Evolutionary conservation across 2,797 vertebrate genomes (phyloP).

Genomic region (Enteromius radiatus): DNA sequence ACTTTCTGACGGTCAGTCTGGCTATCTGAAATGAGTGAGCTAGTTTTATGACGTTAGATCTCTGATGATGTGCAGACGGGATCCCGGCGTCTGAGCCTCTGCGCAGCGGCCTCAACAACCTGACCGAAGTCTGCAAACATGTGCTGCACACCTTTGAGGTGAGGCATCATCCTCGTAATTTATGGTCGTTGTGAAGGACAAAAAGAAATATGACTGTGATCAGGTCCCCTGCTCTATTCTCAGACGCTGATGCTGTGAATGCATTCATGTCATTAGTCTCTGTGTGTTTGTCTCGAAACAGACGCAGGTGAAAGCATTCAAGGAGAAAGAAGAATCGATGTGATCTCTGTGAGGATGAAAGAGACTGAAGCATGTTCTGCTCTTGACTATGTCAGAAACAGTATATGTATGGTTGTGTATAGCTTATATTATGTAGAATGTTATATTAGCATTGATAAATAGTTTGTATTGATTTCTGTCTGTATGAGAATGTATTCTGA

Average conservation of each 20-base stretch:
- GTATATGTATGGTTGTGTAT: too few species aligned
- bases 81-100: not conserved
- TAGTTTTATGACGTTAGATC: too few species aligned
- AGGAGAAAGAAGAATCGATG: slow-evolving; percentile 43
- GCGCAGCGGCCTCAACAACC: not conserved
- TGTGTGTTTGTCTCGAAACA: not conserved
- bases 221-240: not conserved
- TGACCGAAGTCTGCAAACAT: not conserved
- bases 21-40: too few species aligned
- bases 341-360: not conserved
- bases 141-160: not conserved
- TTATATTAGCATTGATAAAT: not conserved
- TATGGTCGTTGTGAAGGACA: too few species aligned
- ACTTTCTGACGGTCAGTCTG: too few species aligned
- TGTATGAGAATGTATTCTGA: not conserved
- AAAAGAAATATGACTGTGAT: too few species aligned
- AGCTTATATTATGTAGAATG: not conserved
- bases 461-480: not conserved
- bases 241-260: slow-evolving; percentile 41
- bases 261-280: not conserved
- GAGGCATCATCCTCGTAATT: too few species aligned
- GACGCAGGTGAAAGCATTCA: slow-evolving; percentile 51
- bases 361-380: too few species aligned
- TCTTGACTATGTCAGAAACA: not conserved
- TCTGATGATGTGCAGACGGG: not conserved